Evolutionary conservation across 1,140 invertebrate species (phyloP), one percentile per base, ranked within the genome.

Genomic region (Diabrotica virgifera): DNA sequence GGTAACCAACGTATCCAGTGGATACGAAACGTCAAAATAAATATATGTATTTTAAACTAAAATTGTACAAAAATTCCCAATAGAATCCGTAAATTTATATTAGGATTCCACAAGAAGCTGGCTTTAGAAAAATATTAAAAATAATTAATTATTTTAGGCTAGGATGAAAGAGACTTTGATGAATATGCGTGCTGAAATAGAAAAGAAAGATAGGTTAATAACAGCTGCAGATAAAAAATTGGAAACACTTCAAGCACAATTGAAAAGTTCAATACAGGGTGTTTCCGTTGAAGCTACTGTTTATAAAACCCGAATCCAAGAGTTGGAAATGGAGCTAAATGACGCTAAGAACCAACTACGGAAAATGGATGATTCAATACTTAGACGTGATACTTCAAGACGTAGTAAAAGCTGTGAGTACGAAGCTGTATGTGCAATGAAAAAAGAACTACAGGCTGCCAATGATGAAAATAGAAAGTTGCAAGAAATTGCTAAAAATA

Each of bases 401-500:
- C 64, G 57, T 35, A 56, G 58, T 8, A 70, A 66, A 13, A 64
- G 51, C n/a, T 46, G 55, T 6, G 64, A 70, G 52, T 56, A 57
- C 6, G 62, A 65, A 8, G 14, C 69, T 8, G 65, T 70, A 14
- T 50, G 62, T 10, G 40, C 37, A 36, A 73, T 73, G 70, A 64
- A 52, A 12, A 64, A 58, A 50, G 65, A 72, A 59, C 56, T 73
- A 14, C 62, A 71, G 12, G 51, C 63, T 6, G 65, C 66, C 13
- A 67, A 68, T 36, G 63, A 24, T 2, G 72, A 73, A 59, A 75
- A 73, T 61, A 59, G 65, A 37, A 61, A 66, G 35, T 61, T 73
- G 36, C 72, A 72, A 52, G 68, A 74, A n/a, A 65, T 74, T 13
- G 67, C 68, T 8, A 66, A 67, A 46, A 59, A 66, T 52, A 73